Base-by-base conservation (phyloP, 2,888 invertebrate genomes). In the Trichopoda pennipes region DNA sequence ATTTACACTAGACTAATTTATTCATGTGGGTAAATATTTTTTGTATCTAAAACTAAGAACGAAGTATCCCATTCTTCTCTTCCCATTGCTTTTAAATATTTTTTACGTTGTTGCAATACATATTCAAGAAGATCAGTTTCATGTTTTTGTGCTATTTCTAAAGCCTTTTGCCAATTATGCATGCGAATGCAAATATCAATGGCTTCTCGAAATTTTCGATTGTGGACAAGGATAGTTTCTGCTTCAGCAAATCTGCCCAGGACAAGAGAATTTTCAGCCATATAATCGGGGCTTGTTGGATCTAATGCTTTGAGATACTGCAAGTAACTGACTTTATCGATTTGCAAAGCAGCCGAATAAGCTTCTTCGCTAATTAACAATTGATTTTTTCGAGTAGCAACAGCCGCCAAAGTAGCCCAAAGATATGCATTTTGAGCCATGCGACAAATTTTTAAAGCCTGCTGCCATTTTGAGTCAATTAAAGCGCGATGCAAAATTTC, bases 401-500 rank as follows among this genome's bases (percentile, higher is more conserved):
- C 93, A 0, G 97, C 97, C 0, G 99, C 99, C 85, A 99, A 92
- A 85, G 97, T 97, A 0, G 98, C 96, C 99, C 99, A 99, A 17
- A 98, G 92, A n/a, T 94, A 94, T 78, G 93, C 92, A 84, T 93
- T 93, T 89, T 91, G 90, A 0, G 89, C 90, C 69, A 90, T 80
- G 2, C 91, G 89, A 87, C 95, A 96, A 78, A 98, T 94, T 89
- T 96, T 94, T 73, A 97, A 92, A 2, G 97, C 97, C 87, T 96
- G 95, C 80, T 95, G 94, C 97, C 97, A 97, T 91, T 95, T 94
- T 69, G 94, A 94, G 35, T 94, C 93, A 69, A 94, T 94, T 32
- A 97, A 93, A 86, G 94, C 94, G 83, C 93, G 93, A 87, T 95
- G 94, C 42, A 96, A 90, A n/a, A 92, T 88, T 84, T 91, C 91